phyloP scores from a whole-genome alignment of 1,140 invertebrate species.

The Parapsyche elsis region DNA sequence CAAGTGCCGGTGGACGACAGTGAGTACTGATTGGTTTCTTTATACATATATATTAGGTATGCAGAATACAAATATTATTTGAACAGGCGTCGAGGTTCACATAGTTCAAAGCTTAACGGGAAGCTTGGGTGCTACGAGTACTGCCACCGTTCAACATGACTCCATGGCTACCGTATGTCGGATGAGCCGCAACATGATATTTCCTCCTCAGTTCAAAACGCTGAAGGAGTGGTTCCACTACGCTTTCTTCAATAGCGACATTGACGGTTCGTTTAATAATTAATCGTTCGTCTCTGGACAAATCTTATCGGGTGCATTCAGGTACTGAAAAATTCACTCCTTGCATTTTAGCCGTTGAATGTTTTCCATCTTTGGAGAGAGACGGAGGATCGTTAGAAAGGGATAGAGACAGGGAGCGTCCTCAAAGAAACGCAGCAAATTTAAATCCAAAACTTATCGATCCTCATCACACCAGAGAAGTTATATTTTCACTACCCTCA shows the following conservation, averaged over 20 bases:
- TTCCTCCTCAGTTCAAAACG: slow-evolving; percentile 94
- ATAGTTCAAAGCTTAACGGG: slow-evolving; percentile 91
- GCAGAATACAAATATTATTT: slow-evolving; percentile 44
- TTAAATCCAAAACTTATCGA: slow-evolving; percentile 75
- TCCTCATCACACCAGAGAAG: slow-evolving; percentile 90
- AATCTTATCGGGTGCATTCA: too few relatives aligned
- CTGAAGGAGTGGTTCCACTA: slow-evolving; percentile 97
- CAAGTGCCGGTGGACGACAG: slow-evolving; percentile 75
- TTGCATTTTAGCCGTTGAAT: slow-evolving; percentile 80
- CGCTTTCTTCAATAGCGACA: slow-evolving; percentile 92
- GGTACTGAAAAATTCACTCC: background rate
- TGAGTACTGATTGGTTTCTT: slow-evolving; percentile 61
- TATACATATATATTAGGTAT: slow-evolving; percentile 52
- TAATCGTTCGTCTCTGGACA: background rate
- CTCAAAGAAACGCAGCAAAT: slow-evolving; percentile 59
- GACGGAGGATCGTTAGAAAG: slow-evolving; percentile 65
- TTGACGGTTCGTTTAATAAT: slow-evolving; percentile 81
- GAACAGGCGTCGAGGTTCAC: slow-evolving; percentile 71
- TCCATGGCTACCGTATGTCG: slow-evolving; percentile 94
- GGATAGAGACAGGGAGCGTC: slow-evolving; percentile 50
- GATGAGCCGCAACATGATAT: slow-evolving; percentile 89
- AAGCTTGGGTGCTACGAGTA: slow-evolving; percentile 78
- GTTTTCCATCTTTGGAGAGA: slow-evolving; percentile 87
- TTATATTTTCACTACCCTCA: slow-evolving; percentile 94
- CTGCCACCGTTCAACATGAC: slow-evolving; percentile 78